Conservation (phyloP, 2,113 vertebrate genomes). For the Orientallactaga bullata region DNA sequence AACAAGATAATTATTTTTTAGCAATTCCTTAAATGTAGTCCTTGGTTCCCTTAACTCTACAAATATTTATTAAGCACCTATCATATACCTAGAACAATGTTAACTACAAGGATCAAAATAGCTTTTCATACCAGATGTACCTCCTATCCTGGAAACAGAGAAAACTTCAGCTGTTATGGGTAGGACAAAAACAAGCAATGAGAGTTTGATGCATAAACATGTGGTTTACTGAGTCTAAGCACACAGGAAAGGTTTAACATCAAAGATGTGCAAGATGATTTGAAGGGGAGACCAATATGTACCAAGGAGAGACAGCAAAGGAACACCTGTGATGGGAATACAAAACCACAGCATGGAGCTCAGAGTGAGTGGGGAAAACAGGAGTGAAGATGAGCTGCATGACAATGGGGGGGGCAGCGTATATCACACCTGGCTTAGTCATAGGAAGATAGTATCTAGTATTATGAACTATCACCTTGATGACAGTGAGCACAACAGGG, state of each 20-base stretch:
- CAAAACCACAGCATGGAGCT: not conserved
- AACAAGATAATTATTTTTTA: not conserved
- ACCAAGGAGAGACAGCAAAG: not conserved
- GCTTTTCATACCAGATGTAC: not conserved
- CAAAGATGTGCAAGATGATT: not conserved
- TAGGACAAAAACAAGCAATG: not conserved
- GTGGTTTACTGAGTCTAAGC: not conserved
- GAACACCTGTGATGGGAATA: not conserved
- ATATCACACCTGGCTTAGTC: not conserved
- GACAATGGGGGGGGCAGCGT: not conserved
- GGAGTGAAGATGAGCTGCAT: fast-evolving
- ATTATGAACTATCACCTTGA: not conserved
- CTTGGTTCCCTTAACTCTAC: conserved; percentile 28
- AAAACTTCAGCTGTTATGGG: not conserved
- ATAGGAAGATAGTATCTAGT: not conserved
- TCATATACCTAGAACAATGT: not conserved
- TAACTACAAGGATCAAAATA: not conserved
- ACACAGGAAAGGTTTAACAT: not conserved
- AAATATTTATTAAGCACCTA: not conserved
- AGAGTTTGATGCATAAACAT: not conserved
- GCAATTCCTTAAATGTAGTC: conserved; percentile 2
- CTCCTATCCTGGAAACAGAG: not conserved
- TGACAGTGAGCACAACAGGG: fast-evolving
- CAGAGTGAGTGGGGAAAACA: too few relatives aligned
- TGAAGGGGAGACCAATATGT: not conserved